Evolutionary conservation across 2,113 vertebrate species (phyloP), one percentile per base, ranked within the genome.

Genomic region (Phaethornis superciliosus): DNA sequence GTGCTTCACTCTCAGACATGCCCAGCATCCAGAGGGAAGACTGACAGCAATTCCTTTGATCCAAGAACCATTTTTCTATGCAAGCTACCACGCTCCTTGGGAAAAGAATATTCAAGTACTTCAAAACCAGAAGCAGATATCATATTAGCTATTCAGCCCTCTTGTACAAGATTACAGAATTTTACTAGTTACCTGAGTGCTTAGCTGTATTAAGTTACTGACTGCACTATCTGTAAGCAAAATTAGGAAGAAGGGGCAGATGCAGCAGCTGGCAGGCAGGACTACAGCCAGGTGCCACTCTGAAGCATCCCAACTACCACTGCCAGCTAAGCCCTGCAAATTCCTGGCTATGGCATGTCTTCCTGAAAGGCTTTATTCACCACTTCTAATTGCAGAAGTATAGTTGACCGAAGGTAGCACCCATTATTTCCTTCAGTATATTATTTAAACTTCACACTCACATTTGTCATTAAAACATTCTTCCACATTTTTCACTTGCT

Each of bases 31-130:
- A 13, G 49, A 80, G 91, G 56, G 54, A 42, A 82, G 78, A 81
- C 51, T 88, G 93, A 91, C 93, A 91, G 79, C 27, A 51, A 69
- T 37, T 54, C 79, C 92, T 95, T 93, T 93, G 91, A 94, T 95
- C 91, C 89, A 79, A 81, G 15, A 78, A 68, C 76, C 56, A 60
- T 6, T 70, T 80, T 90, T 79, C 90, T 67, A 94, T 78, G 81
- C n/a, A 85, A 89, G 86, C 37, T 94, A 79, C 51, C 51, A 9
- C 4, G 24, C 23, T 92, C n/a, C 32, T 47, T 55, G 16, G 68
- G 33, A 17, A 80, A 74, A 72, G 37, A 47, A 46, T 19, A 67
- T 8, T 17, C 7, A 46, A 79, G 30, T 47, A 89, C 62, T 89
- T 95, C 89, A 92, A 94, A 93, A 85, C 5, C 56, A 89, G 40